Base-by-base conservation (phyloP, 2,797 vertebrate species). In the Macropodus opercularis region DNA sequence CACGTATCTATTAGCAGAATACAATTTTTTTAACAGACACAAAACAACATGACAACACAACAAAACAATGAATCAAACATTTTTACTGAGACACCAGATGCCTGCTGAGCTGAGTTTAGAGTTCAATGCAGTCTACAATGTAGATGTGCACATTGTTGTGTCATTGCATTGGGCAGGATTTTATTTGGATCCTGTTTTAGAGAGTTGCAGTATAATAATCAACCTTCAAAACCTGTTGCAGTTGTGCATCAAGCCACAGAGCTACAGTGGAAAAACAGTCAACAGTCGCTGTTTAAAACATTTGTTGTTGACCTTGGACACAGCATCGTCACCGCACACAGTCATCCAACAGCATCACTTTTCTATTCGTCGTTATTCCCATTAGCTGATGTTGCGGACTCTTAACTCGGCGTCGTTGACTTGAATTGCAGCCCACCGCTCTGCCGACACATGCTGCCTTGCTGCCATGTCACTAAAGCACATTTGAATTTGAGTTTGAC, bases 401-500 rank as follows among this genome's bases (percentile, higher is more conserved):
- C 39, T 42, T 36, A 26, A 19, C 36, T 47, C 5, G 35, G 54
- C 27, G 61, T 34, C 60, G 66, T 31, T 31, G 29, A 31, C 10
- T 13, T 5, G 53, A 19, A 42, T 32, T 15, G 12, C 27, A 39
- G n/a, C 7, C n/a, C 2, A 18, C 51, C 12, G 36, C 43, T 61
- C 65, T 55, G 21, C 59, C 44, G 64, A 50, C 53, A 39, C 18
- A 22, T 26, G 14, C 21, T 18, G 21, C 47, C 43, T 48, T 48
- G 18, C 56, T 71, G 68, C 64, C 64, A 9, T 42, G 62, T 72
- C 70, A 72, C 32, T 69, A 69, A 73, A 52, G 38, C 36, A 40
- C 22, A 48, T 75, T 66, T 65, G 14, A 47, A 50, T 65, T 46
- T 35, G 54, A 73, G 57, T 80, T 65, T 72, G 74, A 78, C 46